Conservation (phyloP, 1,140 invertebrate genomes). For the Anadara kagoshimensis region DNA sequence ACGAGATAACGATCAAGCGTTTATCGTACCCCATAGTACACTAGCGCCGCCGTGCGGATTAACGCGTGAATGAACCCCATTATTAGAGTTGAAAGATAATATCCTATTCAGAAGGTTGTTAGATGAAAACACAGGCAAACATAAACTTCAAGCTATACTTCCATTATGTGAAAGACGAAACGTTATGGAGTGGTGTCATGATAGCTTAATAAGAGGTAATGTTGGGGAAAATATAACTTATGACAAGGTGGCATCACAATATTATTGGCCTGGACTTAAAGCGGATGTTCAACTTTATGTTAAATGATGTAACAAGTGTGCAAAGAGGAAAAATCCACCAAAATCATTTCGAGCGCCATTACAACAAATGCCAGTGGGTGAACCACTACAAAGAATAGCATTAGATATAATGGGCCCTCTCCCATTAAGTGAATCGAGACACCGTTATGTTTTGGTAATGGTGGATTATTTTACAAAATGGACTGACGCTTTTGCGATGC, state of each 20-base stretch:
- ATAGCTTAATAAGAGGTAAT: neutral
- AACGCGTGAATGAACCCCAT: too few species aligned
- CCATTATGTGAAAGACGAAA: constrained; percentile 4
- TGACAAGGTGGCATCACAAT: neutral
- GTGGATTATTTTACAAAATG: constrained; percentile 66
- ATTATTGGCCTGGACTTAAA: constrained; percentile 9
- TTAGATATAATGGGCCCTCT: constrained; percentile 45
- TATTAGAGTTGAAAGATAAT: too few species aligned
- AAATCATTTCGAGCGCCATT: constrained; percentile 23
- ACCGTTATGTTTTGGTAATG: constrained; percentile 68
- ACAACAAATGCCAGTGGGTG: constrained; percentile 19
- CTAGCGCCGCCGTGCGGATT: too few species aligned
- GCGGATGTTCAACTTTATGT: neutral
- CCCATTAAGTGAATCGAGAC: constrained; percentile 40
- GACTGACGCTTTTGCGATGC: constrained; percentile 65
- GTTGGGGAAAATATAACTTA: neutral
- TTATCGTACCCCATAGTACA: too few species aligned
- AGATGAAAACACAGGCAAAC: neutral
- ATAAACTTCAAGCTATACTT: neutral
- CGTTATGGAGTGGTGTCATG: neutral
- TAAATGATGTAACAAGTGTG: constrained; percentile 27
- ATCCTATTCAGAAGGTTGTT: too few species aligned
- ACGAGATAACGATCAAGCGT: too few species aligned
- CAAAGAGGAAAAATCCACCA: constrained; percentile 11
- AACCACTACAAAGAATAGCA: constrained; percentile 23